Evolutionary conservation across 2,888 invertebrate species (phyloP).

Genomic region (Caenorhabditis zanzibari): DNA sequence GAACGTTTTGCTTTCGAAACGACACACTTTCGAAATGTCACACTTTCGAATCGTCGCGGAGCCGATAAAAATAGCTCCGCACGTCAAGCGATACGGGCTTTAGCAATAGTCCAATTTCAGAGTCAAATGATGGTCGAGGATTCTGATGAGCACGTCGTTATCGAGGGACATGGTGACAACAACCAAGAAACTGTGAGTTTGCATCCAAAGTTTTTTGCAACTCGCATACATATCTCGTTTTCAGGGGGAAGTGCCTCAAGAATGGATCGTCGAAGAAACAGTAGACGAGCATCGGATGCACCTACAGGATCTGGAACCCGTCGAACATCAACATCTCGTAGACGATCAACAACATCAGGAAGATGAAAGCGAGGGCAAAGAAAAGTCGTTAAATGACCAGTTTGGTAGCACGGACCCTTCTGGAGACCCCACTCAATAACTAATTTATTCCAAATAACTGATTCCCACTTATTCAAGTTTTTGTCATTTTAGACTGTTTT

Average conservation of each 20-base stretch:
- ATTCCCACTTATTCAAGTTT: too few species aligned
- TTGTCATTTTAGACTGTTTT: too few species aligned
- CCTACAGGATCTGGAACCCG: slow-evolving; percentile 32
- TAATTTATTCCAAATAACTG: too few species aligned
- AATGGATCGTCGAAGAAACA: slow-evolving; percentile 67
- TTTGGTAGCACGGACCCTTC: background rate
- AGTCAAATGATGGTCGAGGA: slow-evolving; percentile 55
- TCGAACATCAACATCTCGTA: slow-evolving; percentile 20
- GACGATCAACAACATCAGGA: slow-evolving; percentile 32
- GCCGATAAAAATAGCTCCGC: too few species aligned
- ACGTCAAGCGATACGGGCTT: too few species aligned
- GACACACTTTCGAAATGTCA: too few species aligned
- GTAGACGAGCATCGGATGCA: slow-evolving; percentile 50
- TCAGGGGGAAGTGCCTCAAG: slow-evolving; percentile 58
- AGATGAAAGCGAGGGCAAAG: slow-evolving; percentile 10
- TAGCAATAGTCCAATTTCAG: too few species aligned
- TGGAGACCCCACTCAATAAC: background rate
- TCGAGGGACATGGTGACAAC: slow-evolving; percentile 42
- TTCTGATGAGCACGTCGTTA: slow-evolving; percentile 45
- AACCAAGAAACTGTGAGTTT: slow-evolving; percentile 38
- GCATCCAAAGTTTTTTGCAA: background rate
- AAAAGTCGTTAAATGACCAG: slow-evolving; percentile 11
- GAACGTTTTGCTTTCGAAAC: too few species aligned
- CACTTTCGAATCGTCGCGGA: too few species aligned
- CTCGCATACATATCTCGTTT: background rate